These are phyloP conservation scores for Syritta pipiens DNA, from an alignment of 2,888 invertebrate species.

Conservation along the genomic window DNA sequence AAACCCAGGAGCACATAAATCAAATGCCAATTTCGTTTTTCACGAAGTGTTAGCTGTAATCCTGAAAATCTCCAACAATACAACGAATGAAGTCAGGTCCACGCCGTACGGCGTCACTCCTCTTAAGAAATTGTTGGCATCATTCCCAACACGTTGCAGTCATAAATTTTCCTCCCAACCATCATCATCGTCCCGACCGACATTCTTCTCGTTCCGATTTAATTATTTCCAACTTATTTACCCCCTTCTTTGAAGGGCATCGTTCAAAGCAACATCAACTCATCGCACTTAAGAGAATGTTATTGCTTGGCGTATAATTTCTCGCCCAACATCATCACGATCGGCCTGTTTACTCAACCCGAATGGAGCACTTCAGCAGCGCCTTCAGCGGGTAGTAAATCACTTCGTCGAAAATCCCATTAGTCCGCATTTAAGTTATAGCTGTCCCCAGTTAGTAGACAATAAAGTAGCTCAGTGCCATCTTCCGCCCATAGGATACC, in stretches of 20 bases:
- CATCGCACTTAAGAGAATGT: conserved; percentile 36
- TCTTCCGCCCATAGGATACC: conserved; percentile 21
- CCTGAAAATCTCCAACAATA: too few relatives aligned
- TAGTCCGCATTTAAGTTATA: conserved; percentile 65
- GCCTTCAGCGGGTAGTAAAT: conserved; percentile 49
- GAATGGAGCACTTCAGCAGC: conserved; percentile 33
- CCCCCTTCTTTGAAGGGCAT: conserved; percentile 13
- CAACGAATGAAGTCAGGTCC: too few relatives aligned
- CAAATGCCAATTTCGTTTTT: too few relatives aligned
- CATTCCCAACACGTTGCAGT: conserved; percentile 1
- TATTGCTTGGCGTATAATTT: conserved; percentile 59
- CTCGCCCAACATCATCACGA: conserved; percentile 57
- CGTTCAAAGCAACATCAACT: conserved; percentile 31
- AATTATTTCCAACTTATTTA: conserved; percentile 50
- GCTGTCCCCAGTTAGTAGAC: conserved; percentile 60
- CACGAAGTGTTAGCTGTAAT: too few relatives aligned
- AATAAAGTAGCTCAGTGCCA: conserved; percentile 53
- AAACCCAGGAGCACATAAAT: too few relatives aligned
- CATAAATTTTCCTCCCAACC: conserved; percentile 21
- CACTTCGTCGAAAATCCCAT: conserved; percentile 63
- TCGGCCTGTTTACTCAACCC: conserved; percentile 10
- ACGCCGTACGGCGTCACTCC: too few relatives aligned
- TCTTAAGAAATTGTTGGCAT: too few relatives aligned
- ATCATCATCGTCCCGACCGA: conserved; percentile 14
- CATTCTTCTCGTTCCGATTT: conserved; percentile 43